Base-by-base conservation (phyloP, 1,140 invertebrate genomes). In the Drosophila ogumai region DNA sequence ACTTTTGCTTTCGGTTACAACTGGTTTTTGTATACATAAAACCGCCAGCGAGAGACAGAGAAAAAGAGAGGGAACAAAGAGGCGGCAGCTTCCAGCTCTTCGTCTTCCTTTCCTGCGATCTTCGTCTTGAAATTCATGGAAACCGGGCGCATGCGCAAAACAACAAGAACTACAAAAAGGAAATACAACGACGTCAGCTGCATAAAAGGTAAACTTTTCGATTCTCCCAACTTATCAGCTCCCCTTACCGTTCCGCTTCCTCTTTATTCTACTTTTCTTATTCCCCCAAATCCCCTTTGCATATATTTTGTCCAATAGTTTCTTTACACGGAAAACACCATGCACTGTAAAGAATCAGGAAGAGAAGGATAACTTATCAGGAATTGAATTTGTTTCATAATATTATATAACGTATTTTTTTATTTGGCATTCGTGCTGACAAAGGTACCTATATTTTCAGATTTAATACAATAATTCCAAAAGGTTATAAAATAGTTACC, bases 1-100 rank as follows among this genome's bases (percentile, higher is more conserved):
- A 91, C 87, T 91, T 91, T 91, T 91, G 88, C 87, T 91, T 91
- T 91, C 87, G 88, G 60, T 79, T 79, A 67, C 80, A 91, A 91
- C 87, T 91, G 87, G 87, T 91, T 91, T 86, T 80, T 54, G 61
- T 73, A 56, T 69, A 78, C 72, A 72, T 68, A 84, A 71, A 69
- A 60, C 63, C 58, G 54, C 44, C 41, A 50, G 19, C 31, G 28
- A 47, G 36, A 66, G 38, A 19, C 40, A 50, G 44, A 31, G 63
- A 22, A 7, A 28, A 63, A 52, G 49, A 71, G 67, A 25, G 34
- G 58, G 2, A 55, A 55, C 34, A 55, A 38, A 67, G 59, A 31
- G 68, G 25, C 64, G 41, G 34, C 65, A 76, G 57, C 75, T 77
- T 75, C 73, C 75, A 76, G 59, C 68, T 74, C 55, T 58, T 79